Percentiles rank a stretch among this genome's conserved stretches.
Evolutionary conservation across 1,140 invertebrate species (phyloP).

Genomic region (Euborellia annulipes): DNA sequence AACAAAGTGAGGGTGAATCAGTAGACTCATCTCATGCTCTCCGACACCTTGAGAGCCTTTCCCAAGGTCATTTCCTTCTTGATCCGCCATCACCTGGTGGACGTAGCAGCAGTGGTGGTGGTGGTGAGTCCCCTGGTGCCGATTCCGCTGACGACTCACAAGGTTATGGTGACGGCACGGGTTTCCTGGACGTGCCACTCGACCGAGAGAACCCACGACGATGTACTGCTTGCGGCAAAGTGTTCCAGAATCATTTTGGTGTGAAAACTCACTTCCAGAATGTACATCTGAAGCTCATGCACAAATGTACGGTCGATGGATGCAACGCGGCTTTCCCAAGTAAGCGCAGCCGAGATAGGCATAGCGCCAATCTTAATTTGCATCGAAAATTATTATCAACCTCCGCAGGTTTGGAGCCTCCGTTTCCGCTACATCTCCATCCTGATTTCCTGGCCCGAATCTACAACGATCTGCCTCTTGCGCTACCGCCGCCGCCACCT

Average conservation of each 20-base stretch:
- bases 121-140: no score
- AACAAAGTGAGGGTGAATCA: conserved; percentile 40
- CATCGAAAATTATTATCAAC: conserved; percentile 77
- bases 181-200: conserved; percentile 59
- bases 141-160: no score
- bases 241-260: conserved; percentile 90
- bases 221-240: conserved; percentile 82
- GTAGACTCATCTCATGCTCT: conserved; percentile 53
- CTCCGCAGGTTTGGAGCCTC: conserved; percentile 32
- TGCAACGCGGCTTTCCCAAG: conserved; percentile 93
- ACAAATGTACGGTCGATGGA: conserved; percentile 90
- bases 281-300: conserved; percentile 89
- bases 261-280: conserved; percentile 93
- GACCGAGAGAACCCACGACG: conserved; percentile 69
- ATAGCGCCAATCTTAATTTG: conserved; percentile 82
- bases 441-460: conserved; percentile 69
- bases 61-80: conserved; percentile 51
- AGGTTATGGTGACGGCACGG: no score
- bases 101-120: conserved; percentile 6
- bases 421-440: conserved; percentile 33
- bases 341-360: conserved; percentile 78
- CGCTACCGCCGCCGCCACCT: conserved; percentile 25
- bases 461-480: conserved; percentile 50
- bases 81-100: conserved; percentile 32
- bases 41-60: conserved; percentile 61